A percentile compares a stretch with the other conserved stretches of the same genome.
Evolutionary conservation across 2,888 invertebrate species (phyloP).

Genomic region (Acutogordius australiensis): DNA sequence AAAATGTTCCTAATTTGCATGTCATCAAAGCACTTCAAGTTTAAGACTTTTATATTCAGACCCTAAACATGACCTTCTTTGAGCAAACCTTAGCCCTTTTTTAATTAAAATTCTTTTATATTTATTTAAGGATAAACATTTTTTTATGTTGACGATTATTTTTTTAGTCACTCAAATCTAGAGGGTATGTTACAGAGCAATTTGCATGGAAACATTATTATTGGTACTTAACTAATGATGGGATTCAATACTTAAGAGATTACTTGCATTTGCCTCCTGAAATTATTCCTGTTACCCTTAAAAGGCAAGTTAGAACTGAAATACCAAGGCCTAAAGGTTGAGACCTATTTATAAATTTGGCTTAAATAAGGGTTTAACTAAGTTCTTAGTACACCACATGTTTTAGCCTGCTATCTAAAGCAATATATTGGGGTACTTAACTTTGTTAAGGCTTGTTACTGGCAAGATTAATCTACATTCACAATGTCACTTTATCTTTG

Average conservation of each 20-base stretch:
- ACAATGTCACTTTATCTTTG: no score
- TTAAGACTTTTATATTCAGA: constrained; percentile 16
- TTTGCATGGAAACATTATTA: constrained; percentile 99
- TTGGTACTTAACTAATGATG: constrained; percentile 93
- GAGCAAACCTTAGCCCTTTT: neutral
- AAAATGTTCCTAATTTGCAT: constrained; percentile 75
- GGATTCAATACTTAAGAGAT: constrained; percentile 73
- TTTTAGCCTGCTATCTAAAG: no score
- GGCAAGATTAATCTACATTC: no score
- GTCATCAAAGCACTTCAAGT: constrained; percentile 88
- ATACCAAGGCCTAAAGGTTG: constrained; percentile 30
- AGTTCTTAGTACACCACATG: no score
- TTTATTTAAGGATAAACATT: no score
- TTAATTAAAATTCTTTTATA: no score
- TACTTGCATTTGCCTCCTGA: constrained; percentile 86
- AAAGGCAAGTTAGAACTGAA: constrained; percentile 37
- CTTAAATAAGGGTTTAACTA: no score
- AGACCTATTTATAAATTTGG: no score
- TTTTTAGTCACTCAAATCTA: constrained; percentile 55
- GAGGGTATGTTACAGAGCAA: constrained; percentile 90
- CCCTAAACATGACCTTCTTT: constrained; percentile 6
- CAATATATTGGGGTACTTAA: no score
- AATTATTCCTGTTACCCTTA: constrained; percentile 88
- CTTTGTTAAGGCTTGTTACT: no score
- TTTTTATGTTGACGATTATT: constrained; percentile 8